Evolutionary conservation across 2,113 vertebrate genomes (phyloP).

Genomic region (Pluvialis apricaria): DNA sequence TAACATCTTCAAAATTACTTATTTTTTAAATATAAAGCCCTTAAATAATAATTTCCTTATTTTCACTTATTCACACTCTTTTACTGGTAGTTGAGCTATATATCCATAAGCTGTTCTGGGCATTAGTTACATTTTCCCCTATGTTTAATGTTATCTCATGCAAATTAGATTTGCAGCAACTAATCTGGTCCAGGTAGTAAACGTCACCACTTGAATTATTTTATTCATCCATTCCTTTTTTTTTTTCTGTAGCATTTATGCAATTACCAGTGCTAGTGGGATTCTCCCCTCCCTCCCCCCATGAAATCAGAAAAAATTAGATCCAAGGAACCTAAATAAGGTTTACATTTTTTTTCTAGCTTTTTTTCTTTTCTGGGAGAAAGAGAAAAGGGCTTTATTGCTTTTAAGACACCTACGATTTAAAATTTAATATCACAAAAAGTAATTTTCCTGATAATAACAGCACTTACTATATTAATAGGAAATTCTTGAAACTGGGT

Average conservation of each 20-base stretch:
- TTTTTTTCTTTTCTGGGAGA: background rate
- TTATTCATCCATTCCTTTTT: slow-evolving; percentile 35
- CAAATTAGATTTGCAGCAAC: slow-evolving; percentile 52
- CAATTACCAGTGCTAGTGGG: slow-evolving; percentile 53
- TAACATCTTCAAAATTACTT: background rate
- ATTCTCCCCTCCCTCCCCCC: slow-evolving; percentile 17
- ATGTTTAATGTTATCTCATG: slow-evolving; percentile 43
- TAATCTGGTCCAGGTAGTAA: slow-evolving; percentile 60
- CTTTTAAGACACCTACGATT: background rate
- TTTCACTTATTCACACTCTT: background rate
- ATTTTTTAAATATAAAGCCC: background rate
- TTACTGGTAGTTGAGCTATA: background rate
- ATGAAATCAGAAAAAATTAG: slow-evolving; percentile 70
- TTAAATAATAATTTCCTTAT: slow-evolving; percentile 5
- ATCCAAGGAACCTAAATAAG: slow-evolving; percentile 37
- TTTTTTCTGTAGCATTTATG: slow-evolving; percentile 31
- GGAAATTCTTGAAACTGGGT: background rate
- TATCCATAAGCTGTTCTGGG: background rate
- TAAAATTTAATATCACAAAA: background rate
- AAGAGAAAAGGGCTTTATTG: background rate
- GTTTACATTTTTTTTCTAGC: background rate
- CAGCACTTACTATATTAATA: background rate
- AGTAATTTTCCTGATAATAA: background rate
- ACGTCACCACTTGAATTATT: slow-evolving; percentile 59
- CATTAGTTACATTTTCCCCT: slow-evolving; percentile 3